Conservation (phyloP, 2,113 vertebrate genomes). For the Carollia perspicillata region DNA sequence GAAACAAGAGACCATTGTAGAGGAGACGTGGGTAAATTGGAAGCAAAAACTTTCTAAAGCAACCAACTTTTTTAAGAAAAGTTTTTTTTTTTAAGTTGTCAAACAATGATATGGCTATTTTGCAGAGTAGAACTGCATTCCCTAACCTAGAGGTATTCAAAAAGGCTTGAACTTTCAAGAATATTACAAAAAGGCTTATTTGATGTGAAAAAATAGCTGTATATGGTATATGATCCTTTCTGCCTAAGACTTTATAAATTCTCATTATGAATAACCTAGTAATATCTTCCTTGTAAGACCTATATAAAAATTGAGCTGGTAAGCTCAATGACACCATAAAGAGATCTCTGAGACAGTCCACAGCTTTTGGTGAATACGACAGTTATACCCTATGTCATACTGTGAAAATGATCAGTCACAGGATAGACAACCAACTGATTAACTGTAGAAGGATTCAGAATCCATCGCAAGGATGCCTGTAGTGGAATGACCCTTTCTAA, state of each 20-base stretch:
- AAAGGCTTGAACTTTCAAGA: not conserved
- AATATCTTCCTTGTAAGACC: not conserved
- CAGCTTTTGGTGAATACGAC: not conserved
- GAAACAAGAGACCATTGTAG: not conserved
- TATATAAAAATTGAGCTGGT: not conserved
- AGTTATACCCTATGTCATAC: not conserved
- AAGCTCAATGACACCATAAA: not conserved
- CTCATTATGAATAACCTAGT: not conserved
- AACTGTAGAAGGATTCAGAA: constrained; percentile 5
- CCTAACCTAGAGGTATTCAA: not conserved
- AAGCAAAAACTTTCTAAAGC: not conserved
- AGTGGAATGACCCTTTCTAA: not conserved
- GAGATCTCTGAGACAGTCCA: not conserved
- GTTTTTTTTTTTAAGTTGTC: not conserved
- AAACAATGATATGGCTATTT: not conserved
- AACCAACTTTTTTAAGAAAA: not conserved
- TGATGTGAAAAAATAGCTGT: not conserved
- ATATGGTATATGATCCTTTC: not conserved
- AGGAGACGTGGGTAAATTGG: not conserved
- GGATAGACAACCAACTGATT: not conserved
- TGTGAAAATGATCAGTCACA: not conserved
- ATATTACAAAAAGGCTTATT: not conserved
- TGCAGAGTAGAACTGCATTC: not conserved
- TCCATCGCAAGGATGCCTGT: not conserved
- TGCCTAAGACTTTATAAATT: not conserved